Conservation (phyloP, 2,797 vertebrate species). For the Notolabrus celidotus region DNA sequence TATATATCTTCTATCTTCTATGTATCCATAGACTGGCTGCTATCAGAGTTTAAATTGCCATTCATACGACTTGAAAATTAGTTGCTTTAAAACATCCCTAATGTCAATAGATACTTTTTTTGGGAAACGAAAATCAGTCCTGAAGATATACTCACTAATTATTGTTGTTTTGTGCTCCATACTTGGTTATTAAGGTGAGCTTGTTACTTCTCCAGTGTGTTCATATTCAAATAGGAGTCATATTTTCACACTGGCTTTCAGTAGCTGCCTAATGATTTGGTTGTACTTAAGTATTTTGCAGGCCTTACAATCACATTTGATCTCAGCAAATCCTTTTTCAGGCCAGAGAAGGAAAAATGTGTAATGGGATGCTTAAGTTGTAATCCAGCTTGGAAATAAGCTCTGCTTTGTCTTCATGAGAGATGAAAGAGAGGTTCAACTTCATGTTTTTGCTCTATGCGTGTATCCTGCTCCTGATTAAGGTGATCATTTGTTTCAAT, state of each 20-base stretch:
- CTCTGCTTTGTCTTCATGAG: conserved; percentile 35
- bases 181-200: neutral
- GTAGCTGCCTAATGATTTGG: conserved; percentile 44
- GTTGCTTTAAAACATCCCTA: no score
- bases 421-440: conserved; percentile 38
- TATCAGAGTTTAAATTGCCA: no score
- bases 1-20: no score
- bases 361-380: conserved; percentile 26
- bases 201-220: conserved; percentile 4
- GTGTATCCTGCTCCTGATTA: conserved; percentile 9
- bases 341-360: conserved; percentile 30
- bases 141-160: neutral
- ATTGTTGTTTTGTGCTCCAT: neutral
- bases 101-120: no score
- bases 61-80: no score
- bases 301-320: conserved; percentile 51
- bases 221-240: neutral
- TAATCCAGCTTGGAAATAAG: conserved; percentile 46
- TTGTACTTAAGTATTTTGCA: conserved; percentile 45
- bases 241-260: conserved; percentile 48
- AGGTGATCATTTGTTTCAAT: conserved; percentile 13
- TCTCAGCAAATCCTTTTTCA: conserved; percentile 61
- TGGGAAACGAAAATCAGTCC: no score
- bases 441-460: conserved; percentile 4
- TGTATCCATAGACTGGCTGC: no score